Conservation (phyloP, 1,140 invertebrate genomes). For the Lepidurus apus region DNA sequence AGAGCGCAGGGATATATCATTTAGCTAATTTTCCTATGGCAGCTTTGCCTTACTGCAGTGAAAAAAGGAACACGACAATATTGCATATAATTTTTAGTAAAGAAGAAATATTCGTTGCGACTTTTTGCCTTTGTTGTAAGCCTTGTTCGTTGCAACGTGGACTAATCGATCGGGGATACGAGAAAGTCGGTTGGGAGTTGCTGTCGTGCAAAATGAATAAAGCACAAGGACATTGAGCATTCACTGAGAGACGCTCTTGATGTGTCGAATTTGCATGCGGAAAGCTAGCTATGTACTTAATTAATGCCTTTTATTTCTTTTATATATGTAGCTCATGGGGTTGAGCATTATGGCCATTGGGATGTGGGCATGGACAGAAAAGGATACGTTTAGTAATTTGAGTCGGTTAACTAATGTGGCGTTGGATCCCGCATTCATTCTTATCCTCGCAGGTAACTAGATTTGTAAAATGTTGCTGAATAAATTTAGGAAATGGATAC, state of each 20-base stretch:
- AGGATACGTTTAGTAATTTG: slow-evolving; percentile 91
- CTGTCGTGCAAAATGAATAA: no score
- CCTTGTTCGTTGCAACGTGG: no score
- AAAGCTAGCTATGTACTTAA: background rate
- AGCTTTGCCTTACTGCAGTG: no score
- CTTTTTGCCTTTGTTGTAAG: no score
- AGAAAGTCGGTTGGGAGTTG: no score
- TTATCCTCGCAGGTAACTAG: slow-evolving; percentile 77
- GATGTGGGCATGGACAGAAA: slow-evolving; percentile 95
- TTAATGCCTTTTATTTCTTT: slow-evolving; percentile 24
- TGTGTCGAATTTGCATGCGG: slow-evolving; percentile 1
- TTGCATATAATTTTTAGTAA: no score
- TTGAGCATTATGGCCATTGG: slow-evolving; percentile 79
- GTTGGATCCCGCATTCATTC: slow-evolving; percentile 89
- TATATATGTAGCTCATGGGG: slow-evolving; percentile 69
- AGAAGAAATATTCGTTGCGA: no score
- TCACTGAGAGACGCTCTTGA: background rate
- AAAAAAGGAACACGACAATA: no score
- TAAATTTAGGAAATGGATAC: background rate
- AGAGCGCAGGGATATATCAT: no score
- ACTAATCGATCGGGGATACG: no score
- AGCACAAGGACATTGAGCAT: no score
- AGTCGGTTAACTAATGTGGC: slow-evolving; percentile 80
- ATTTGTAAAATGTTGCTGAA: slow-evolving; percentile 36
- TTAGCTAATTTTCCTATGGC: no score